phyloP scores from a whole-genome alignment of 2,113 vertebrate species.

The Periophthalmodon schlosseri region DNA sequence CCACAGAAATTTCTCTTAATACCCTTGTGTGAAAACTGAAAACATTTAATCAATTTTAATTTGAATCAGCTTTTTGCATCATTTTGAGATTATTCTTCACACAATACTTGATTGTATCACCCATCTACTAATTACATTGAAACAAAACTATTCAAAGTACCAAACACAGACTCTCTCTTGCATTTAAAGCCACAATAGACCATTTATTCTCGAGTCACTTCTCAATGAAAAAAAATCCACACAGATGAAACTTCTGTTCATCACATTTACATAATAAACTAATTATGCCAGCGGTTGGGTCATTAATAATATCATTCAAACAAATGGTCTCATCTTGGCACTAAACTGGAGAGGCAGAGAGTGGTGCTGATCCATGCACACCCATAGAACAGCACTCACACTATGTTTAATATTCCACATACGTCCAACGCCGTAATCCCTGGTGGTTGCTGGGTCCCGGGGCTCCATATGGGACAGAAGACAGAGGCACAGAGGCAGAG shows the following conservation, averaged over 20 bases:
- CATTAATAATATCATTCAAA: conserved; percentile 68
- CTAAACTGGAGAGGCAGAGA: conserved; percentile 31
- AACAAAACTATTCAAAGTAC: conserved; percentile 35
- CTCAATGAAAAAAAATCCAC: conserved; percentile 46
- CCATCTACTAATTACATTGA: conserved; percentile 15
- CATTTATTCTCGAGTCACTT: conserved; percentile 43
- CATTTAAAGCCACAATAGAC: conserved; percentile 36
- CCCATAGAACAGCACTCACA: neutral
- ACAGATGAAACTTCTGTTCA: conserved; percentile 43
- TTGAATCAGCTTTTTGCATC: no score
- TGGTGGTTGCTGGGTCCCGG: conserved; percentile 17
- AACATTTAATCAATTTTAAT: no score
- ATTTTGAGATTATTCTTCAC: no score
- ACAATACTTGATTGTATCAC: neutral
- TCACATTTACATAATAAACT: conserved; percentile 60
- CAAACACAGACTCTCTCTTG: conserved; percentile 26
- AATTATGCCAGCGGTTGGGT: conserved; percentile 50
- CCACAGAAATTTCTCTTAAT: no score
- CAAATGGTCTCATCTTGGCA: conserved; percentile 53
- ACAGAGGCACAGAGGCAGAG: neutral
- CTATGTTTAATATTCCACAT: conserved; percentile 61
- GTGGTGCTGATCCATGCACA: conserved; percentile 35
- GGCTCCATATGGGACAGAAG: conserved; percentile 24
- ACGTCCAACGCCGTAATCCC: conserved; percentile 48
- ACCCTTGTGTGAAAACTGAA: no score